Evolutionary conservation across 1,140 invertebrate species (phyloP), one percentile per base, ranked within the genome.

Genomic region (Brachionus paranguensis): DNA sequence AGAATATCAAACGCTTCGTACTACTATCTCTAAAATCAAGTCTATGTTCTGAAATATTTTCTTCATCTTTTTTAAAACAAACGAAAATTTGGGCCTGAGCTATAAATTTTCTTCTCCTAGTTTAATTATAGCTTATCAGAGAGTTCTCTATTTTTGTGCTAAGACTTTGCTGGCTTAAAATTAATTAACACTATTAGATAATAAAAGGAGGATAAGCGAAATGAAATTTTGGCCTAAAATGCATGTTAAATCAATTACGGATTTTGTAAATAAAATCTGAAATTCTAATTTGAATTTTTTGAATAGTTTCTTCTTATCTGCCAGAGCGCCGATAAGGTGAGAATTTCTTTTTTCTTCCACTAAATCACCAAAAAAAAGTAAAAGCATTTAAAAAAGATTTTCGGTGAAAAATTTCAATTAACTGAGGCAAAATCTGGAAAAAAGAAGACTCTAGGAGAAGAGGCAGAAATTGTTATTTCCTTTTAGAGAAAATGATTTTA

Each of bases 231-330:
- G 72, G 45, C 17, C 10, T 20, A 76, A 50, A 76, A 50, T 50
- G 72, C 20, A 76, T 76, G 72, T 76, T 76, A 50, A 76, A 76
- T 76, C 72, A 76, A 76, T 76, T 76, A 76, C 10, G 65, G n/a
- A 41, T 45, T 43, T 43, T 74, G 17, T 12, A 74, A 17, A 45
- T 24, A 20, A 50, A 76, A 76, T 76, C 72, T 76, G 72, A 76
- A 76, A 76, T 27, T 76, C 50, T 76, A 76, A 76, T 76, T 76
- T 76, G 17, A 50, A 27, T 50, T 76, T 50, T 43, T 43, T 43
- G 20, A 43, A 43, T 74, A 43, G 43, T 43, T 74, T 74, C 12
- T 2, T 29, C 65, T 74, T 74, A 43, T 74, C 41, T 74, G 14
- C n/a, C 33, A n/a, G 6, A 43, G 10, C 33, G 33, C 33, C 6